These are phyloP conservation scores for Ypsolopha sequella DNA, from an alignment of 2,888 invertebrate species.

Conservation along the genomic window DNA sequence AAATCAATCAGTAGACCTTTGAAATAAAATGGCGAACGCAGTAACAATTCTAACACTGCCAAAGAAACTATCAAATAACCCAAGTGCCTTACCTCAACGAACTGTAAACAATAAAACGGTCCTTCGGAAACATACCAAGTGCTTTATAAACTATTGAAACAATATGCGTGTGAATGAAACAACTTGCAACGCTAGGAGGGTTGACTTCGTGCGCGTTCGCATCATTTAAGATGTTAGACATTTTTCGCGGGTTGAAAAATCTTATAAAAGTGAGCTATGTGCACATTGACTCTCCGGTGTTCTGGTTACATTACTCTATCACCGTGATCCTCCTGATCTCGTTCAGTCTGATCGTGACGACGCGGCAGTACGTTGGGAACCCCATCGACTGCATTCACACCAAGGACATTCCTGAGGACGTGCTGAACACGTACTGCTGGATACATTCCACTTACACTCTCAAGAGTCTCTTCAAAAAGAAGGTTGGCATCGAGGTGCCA, in stretches of 20 bases:
- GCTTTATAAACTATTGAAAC: not conserved
- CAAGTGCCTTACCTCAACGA: constrained; percentile 53
- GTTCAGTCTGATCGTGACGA: constrained; percentile 92
- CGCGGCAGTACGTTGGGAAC: constrained; percentile 94
- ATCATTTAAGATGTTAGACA: constrained; percentile 88
- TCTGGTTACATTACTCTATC: constrained; percentile 91
- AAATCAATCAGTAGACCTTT: constrained; percentile 33
- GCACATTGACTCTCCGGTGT: constrained; percentile 91
- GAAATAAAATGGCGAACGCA: constrained; percentile 10
- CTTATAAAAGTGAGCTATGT: constrained; percentile 92
- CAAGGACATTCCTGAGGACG: constrained; percentile 91
- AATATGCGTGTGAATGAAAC: not conserved
- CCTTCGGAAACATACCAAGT: not conserved
- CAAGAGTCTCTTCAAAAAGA: constrained; percentile 85
- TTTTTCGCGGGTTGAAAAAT: constrained; percentile 95
- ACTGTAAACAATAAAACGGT: constrained; percentile 20
- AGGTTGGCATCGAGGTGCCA: constrained; percentile 84
- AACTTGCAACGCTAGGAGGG: not conserved
- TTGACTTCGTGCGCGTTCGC: not conserved
- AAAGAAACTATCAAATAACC: constrained; percentile 12
- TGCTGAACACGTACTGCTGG: constrained; percentile 95
- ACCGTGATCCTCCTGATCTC: constrained; percentile 91
- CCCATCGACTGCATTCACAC: constrained; percentile 96
- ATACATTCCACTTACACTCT: constrained; percentile 95
- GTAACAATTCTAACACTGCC: constrained; percentile 33